These are phyloP conservation scores for Temnothorax curvispinosus DNA, from an alignment of 1,140 invertebrate species.

Conservation along the genomic window DNA sequence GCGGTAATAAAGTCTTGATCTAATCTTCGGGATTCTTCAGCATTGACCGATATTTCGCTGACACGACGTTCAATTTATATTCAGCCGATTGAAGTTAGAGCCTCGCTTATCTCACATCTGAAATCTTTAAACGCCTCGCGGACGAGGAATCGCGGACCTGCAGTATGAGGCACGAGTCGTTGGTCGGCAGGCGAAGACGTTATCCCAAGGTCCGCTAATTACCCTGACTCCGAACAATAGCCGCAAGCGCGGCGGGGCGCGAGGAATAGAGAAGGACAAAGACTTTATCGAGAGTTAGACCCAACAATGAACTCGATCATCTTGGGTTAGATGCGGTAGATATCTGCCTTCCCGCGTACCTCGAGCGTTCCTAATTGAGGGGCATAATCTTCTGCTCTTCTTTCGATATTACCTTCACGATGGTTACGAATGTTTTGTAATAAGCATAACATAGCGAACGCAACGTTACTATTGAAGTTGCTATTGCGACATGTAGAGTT, in stretches of 20 bases:
- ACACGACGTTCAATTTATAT: constrained; percentile 23
- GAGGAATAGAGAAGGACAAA: constrained; percentile 65
- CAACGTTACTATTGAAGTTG: not conserved
- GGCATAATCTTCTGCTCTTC: constrained; percentile 5
- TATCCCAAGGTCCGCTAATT: constrained; percentile 73
- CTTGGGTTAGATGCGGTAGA: constrained; percentile 59
- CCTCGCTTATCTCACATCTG: constrained; percentile 38
- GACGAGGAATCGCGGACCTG: constrained; percentile 47
- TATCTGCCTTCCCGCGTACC: constrained; percentile 26
- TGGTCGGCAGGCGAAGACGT: constrained; percentile 61
- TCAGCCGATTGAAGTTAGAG: constrained; percentile 13
- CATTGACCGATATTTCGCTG: constrained; percentile 44
- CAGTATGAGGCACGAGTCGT: constrained; percentile 52
- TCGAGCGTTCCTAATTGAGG: constrained; percentile 34
- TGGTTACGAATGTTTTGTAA: constrained; percentile 19
- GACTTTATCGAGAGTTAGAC: constrained; percentile 67
- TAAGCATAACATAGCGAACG: not conserved
- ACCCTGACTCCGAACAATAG: constrained; percentile 68
- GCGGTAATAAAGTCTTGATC: not conserved
- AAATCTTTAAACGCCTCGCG: constrained; percentile 38
- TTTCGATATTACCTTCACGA: not conserved
- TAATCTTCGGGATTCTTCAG: constrained; percentile 2
- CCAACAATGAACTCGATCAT: constrained; percentile 72
- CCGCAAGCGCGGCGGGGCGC: not conserved
- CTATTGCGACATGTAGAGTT: not conserved